Evolutionary conservation across 2,113 vertebrate species (phyloP), one percentile per base, ranked within the genome.

Genomic region (Hydrolagus affinis): DNA sequence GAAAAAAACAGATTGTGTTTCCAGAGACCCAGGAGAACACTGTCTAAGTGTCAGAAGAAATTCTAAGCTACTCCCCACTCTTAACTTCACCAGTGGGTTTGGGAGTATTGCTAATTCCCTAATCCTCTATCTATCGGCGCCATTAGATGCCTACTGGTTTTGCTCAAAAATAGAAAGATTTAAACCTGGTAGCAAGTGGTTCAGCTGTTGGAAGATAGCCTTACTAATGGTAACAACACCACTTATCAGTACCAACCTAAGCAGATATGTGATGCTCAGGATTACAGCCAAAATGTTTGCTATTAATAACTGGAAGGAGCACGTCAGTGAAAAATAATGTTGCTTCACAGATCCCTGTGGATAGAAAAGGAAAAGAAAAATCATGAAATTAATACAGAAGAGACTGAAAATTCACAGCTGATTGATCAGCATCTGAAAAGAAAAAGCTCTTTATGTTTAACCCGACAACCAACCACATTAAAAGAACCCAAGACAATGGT

Each of bases 201-300:
- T 80, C 12, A 59, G 21, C 76, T 60, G 76, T 56, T 78, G 76
- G 21, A 62, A 25, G 30, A 83, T 64, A 83, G 23, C 60, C 60
- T 66, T 12, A n/a, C 0, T 59, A 25, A 8, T 83, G 77, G 23
- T 60, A 28, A 28, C 64, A 64, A 80, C 17, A 28, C n/a, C 60
- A 83, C n/a, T 30, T 19, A 44, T 44, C 77, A 19, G 23, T 8
- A 66, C 17, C 15, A 83, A n/a, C n/a, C n/a, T n/a, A n/a, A n/a
- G n/a, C n/a, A n/a, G n/a, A n/a, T n/a, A n/a, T n/a, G n/a, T 57
- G 28, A 15, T 83, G 77, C 8, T 9, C 59, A 17, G 15, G 64
- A 83, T 14, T 57, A 83, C 59, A 80, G 23, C 30, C 77, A 66
- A 62, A 83, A 66, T 83, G 19, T 66, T 83, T 66, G 77, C 64